Evolutionary conservation across 2,797 vertebrate species (phyloP).

Genomic region (Selene dorsalis): DNA sequence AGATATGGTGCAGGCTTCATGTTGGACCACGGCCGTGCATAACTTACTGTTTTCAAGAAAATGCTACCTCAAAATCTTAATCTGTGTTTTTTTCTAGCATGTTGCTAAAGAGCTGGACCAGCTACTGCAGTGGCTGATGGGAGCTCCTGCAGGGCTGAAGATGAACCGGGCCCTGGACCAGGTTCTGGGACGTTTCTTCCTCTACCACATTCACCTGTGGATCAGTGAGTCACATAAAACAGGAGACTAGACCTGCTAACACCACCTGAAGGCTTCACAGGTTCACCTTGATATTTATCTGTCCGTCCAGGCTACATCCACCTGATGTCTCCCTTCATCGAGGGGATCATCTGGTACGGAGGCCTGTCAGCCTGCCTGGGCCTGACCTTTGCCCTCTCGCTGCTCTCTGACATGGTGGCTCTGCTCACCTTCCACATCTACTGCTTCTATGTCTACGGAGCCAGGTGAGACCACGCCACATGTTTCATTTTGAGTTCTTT

Average conservation of each 20-base stretch:
- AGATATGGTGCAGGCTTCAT: too few species aligned
- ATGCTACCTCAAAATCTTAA: not conserved
- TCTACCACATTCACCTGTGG: constrained; percentile 99
- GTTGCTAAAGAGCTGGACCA: constrained; percentile 92
- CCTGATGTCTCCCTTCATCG: constrained; percentile 96
- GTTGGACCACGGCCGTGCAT: too few species aligned
- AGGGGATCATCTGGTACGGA: constrained; percentile 95
- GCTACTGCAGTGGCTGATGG: constrained; percentile 98
- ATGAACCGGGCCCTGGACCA: constrained; percentile 97
- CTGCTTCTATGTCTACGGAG: constrained; percentile 99
- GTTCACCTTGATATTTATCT: rapidly evolving
- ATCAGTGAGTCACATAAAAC: constrained; percentile 89
- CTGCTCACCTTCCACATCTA: constrained; percentile 99
- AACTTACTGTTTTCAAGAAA: not conserved
- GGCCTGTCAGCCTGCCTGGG: constrained; percentile 94
- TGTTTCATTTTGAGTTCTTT: too few species aligned
- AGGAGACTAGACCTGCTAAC: not conserved
- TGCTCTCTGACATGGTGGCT: constrained; percentile 95
- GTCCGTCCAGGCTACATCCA: constrained; percentile 91
- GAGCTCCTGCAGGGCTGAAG: constrained; percentile 96
- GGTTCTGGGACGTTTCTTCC: constrained; percentile 97
- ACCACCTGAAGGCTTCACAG: not conserved
- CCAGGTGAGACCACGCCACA: constrained; percentile 84
- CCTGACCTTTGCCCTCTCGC: constrained; percentile 91
- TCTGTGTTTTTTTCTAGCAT: constrained; percentile 73